Evolutionary conservation across 2,888 invertebrate genomes (phyloP), one percentile per base, ranked within the genome.

Genomic region (Plutella xylostella): DNA sequence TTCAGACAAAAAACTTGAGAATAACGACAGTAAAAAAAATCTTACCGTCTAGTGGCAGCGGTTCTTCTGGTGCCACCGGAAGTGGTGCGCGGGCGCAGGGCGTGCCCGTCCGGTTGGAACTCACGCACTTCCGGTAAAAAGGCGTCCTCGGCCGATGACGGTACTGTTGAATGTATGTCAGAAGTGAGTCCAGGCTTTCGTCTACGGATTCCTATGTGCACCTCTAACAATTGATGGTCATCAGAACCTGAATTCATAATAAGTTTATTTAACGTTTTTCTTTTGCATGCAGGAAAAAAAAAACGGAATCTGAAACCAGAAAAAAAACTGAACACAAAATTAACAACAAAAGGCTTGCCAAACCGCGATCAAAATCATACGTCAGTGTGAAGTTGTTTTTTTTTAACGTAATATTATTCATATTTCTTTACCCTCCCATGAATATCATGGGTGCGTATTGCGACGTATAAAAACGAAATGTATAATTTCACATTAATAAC

Each of bases 61-160:
- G 80, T 82, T n/a, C 77, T 67, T n/a, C 82, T 60, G 1, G 82
- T 82, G 7, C 77, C 80, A 1, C 74, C 77, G 1, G 83, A 78
- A 1, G 68, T 78, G 14, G 83, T 79, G 41, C 80, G 69, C 2
- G 82, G 72, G 15, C 79, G 70, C 18, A 73, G 57, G 2, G 68
- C 55, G 42, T 79, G 79, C n/a, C n/a, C n/a, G 2, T 69, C 48
- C 0, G 74, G 72, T 28, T n/a, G 18, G 41, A 65, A 60, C 40
- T 78, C 80, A 1, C 65, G 69, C 12, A 70, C 68, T 62, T 83
- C 82, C 3, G 80, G 78, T 43, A 82, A 55, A 58, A 83, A 83
- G 12, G 83, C 80, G 48, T 83, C 83, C 50, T 83, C 83, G 3
- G 62, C 70, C 11, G 72, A 65, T 31, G 82, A 79, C 30, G 72